Evolutionary conservation across 2,113 vertebrate genomes (phyloP).

Genomic region (Phaethon lepturus): DNA sequence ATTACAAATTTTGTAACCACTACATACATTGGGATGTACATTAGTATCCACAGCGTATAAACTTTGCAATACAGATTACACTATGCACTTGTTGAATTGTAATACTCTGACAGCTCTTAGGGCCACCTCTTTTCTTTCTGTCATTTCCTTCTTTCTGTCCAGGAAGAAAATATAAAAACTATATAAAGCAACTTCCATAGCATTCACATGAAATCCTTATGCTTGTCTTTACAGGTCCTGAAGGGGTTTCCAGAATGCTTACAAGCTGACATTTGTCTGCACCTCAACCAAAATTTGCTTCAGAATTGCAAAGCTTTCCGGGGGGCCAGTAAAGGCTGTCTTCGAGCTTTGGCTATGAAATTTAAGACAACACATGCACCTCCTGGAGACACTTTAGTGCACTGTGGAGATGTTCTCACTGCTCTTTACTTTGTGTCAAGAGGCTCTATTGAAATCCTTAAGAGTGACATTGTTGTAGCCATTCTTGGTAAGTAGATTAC

Average conservation of each 20-base stretch:
- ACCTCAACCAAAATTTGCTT: slow-evolving; percentile 93
- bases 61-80: slow-evolving; percentile 18
- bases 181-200: background rate
- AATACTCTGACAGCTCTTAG: background rate
- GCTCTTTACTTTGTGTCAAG: slow-evolving; percentile 96
- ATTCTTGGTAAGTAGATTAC: slow-evolving; percentile 89
- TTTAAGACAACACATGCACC: slow-evolving; percentile 96
- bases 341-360: slow-evolving; percentile 95
- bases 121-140: background rate
- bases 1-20: background rate
- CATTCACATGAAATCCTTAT: slow-evolving; percentile 62
- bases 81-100: background rate
- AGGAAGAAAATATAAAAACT: slow-evolving; percentile 26
- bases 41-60: slow-evolving; percentile 10
- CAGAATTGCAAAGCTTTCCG: slow-evolving; percentile 94
- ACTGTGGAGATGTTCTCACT: slow-evolving; percentile 93
- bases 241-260: slow-evolving; percentile 99
- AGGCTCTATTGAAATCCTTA: slow-evolving; percentile 97
- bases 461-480: slow-evolving; percentile 96
- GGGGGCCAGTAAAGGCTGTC: slow-evolving; percentile 96
- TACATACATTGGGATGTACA: background rate
- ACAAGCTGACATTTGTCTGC: slow-evolving; percentile 98
- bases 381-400: slow-evolving; percentile 96
- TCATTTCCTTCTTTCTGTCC: background rate
- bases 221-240: slow-evolving; percentile 85